Conservation (phyloP, 2,888 invertebrate genomes). For the Zhengitettix transpicula region DNA sequence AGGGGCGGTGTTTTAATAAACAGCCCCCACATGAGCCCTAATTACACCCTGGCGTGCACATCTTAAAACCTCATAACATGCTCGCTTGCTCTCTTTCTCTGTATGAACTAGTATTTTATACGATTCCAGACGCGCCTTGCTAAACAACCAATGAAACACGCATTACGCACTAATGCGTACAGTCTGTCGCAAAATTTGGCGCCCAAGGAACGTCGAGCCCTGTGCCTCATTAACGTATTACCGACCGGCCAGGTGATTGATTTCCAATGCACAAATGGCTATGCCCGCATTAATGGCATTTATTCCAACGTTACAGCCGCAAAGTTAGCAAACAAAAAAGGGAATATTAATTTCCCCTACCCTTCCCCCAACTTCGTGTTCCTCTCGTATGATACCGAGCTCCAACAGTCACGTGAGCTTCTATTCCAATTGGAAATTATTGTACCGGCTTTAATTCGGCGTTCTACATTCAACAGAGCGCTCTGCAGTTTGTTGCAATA, state of each 20-base stretch:
- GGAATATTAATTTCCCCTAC: background rate
- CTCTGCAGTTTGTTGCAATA: too few species aligned
- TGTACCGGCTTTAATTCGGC: background rate
- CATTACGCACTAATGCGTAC: background rate
- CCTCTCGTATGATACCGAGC: too few species aligned
- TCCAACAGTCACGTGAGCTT: background rate
- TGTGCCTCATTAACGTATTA: background rate
- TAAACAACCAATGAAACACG: conserved; percentile 5
- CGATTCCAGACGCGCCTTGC: background rate
- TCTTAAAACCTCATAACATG: conserved; percentile 5
- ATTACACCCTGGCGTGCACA: background rate
- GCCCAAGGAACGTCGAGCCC: background rate
- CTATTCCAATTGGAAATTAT: background rate
- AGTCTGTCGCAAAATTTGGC: background rate
- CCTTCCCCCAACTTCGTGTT: too few species aligned
- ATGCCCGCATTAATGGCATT: background rate
- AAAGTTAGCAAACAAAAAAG: background rate
- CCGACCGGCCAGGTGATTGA: background rate
- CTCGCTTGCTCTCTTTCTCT: background rate
- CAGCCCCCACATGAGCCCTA: conserved; percentile 1
- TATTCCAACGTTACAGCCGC: background rate
- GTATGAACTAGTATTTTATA: too few species aligned
- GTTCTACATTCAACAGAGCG: background rate
- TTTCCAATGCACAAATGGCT: background rate
- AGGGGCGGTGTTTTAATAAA: conserved; percentile 1